phyloP scores from a whole-genome alignment of 2,888 invertebrate species.

The Cheiracanthium punctorium region DNA sequence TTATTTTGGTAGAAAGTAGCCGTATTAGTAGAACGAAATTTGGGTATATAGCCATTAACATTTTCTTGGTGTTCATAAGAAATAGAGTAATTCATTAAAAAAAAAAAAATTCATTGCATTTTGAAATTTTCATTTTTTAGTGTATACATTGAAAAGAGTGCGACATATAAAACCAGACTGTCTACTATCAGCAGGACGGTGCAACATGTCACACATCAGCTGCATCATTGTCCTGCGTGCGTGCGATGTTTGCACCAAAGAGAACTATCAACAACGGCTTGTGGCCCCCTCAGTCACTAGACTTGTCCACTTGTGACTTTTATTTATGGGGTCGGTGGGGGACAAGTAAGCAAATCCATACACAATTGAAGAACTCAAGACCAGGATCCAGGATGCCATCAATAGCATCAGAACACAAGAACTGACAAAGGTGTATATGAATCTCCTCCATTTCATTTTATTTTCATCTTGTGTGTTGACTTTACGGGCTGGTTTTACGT shows the following conservation, averaged over 20 bases:
- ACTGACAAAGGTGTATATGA: not conserved
- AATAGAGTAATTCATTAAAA: too few relatives aligned
- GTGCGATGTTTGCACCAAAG: not conserved
- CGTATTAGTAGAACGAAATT: too few relatives aligned
- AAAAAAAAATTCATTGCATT: too few relatives aligned
- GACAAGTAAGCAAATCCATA: not conserved
- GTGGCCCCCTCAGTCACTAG: not conserved
- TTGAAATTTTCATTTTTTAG: too few relatives aligned
- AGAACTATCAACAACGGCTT: not conserved
- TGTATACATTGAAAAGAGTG: too few relatives aligned
- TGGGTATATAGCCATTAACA: too few relatives aligned
- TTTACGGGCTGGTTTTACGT: too few relatives aligned
- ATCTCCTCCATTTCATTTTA: too few relatives aligned
- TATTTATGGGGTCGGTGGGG: not conserved
- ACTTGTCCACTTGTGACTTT: not conserved
- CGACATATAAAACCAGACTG: too few relatives aligned
- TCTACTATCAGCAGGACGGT: not conserved
- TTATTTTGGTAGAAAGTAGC: too few relatives aligned
- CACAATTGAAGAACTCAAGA: constrained; percentile 5
- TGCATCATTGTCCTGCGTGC: not conserved
- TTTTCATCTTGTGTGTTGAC: too few relatives aligned
- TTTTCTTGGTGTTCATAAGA: too few relatives aligned
- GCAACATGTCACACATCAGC: not conserved
- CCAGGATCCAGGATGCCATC: not conserved
- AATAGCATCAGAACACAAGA: not conserved